Percentiles rank a stretch among this genome's conserved stretches.
Evolutionary conservation across 2,797 vertebrate genomes (phyloP).

Genomic region (Artibeus lituratus): DNA sequence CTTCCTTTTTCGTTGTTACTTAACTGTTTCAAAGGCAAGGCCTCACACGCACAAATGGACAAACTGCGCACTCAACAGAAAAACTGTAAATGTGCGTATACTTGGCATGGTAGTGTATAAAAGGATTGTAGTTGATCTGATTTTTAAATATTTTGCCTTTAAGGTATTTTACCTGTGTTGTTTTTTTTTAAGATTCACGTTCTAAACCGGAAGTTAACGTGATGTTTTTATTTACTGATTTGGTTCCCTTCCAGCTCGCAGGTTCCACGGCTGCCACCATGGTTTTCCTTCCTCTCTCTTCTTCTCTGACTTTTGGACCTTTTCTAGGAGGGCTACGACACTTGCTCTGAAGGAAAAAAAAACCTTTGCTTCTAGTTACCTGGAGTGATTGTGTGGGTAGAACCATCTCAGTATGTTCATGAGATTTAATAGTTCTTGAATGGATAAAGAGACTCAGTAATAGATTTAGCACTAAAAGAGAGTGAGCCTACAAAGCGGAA

Average conservation of each 20-base stretch:
- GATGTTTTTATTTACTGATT: constrained; percentile 86
- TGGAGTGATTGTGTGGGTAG: background rate
- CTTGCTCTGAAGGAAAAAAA: constrained; percentile 50
- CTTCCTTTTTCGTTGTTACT: constrained; percentile 76
- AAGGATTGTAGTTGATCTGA: constrained; percentile 76
- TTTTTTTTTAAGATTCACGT: constrained; percentile 52
- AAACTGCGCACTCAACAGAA: constrained; percentile 89
- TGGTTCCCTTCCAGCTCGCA: constrained; percentile 69
- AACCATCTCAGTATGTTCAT: background rate
- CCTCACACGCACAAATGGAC: constrained; percentile 83
- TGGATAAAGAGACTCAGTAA: background rate
- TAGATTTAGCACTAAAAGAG: background rate
- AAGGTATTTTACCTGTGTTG: constrained; percentile 76
- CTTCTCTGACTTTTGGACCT: constrained; percentile 59
- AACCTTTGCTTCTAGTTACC: background rate
- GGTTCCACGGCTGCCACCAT: constrained; percentile 77
- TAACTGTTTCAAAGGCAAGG: constrained; percentile 76
- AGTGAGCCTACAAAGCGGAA: background rate
- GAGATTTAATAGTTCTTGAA: background rate
- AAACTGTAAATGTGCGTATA: constrained; percentile 83
- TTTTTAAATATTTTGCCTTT: constrained; percentile 15
- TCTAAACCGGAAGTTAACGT: constrained; percentile 77
- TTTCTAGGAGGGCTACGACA: constrained; percentile 15
- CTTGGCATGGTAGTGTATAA: constrained; percentile 78
- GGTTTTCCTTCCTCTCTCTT: constrained; percentile 38